phyloP scores from a whole-genome alignment of 2,113 vertebrate species.

The Rhabdornis inornatus region DNA sequence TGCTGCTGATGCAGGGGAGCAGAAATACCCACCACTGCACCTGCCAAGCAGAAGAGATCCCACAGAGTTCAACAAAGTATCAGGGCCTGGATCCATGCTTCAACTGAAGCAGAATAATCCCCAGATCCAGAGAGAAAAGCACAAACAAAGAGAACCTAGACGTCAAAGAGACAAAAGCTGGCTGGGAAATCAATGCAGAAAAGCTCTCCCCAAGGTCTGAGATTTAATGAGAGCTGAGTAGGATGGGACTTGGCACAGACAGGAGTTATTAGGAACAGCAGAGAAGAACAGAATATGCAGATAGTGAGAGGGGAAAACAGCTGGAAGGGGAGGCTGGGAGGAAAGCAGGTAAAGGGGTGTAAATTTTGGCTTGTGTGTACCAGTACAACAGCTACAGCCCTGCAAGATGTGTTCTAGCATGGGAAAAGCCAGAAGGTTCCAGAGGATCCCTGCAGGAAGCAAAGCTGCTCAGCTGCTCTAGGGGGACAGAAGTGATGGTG shows the following conservation, averaged over 20 bases:
- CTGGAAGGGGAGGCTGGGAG: background rate
- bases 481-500: background rate
- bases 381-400: background rate
- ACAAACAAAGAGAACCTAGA: background rate
- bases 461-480: background rate
- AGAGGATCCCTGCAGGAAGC: background rate
- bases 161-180: background rate
- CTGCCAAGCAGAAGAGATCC: background rate
- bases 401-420: background rate
- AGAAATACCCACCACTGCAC: fast-evolving
- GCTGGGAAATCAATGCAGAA: background rate
- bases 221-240: background rate
- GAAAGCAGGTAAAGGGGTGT: background rate
- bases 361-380: background rate
- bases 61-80: background rate
- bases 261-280: background rate
- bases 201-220: background rate
- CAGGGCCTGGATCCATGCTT: background rate
- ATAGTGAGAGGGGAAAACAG: background rate
- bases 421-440: background rate
- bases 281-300: background rate
- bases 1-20: background rate
- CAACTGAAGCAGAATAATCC: background rate
- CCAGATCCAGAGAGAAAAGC: conserved; percentile 2
- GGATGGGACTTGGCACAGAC: background rate